phyloP scores from a whole-genome alignment of 2,888 invertebrate species.

The Bellardia pandia region DNA sequence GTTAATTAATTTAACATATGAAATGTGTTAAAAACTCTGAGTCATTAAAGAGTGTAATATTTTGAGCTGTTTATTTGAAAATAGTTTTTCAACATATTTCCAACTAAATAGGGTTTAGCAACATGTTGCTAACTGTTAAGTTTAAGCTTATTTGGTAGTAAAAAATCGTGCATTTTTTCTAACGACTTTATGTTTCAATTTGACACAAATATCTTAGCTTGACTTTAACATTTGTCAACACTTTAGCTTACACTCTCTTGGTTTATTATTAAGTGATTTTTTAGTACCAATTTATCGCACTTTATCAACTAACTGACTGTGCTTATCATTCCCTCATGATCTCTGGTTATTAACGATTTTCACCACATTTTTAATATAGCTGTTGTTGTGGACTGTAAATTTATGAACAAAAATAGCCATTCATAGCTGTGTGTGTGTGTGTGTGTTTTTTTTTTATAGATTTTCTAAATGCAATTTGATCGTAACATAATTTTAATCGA shows the following conservation, averaged over 20 bases:
- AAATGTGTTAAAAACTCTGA: too few species aligned
- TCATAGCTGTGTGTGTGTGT: too few species aligned
- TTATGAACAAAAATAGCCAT: background rate
- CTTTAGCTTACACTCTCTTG: background rate
- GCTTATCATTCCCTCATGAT: constrained; percentile 24
- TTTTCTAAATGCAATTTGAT: constrained; percentile 29
- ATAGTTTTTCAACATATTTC: too few species aligned
- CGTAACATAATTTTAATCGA: constrained; percentile 59
- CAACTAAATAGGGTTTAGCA: too few species aligned
- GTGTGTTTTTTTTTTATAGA: background rate
- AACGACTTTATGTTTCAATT: too few species aligned
- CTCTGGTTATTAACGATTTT: constrained; percentile 14
- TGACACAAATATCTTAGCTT: too few species aligned
- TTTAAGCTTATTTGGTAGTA: too few species aligned
- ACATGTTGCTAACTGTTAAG: too few species aligned
- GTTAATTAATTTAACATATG: too few species aligned
- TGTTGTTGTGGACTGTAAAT: background rate
- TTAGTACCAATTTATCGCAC: background rate
- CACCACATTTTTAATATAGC: constrained; percentile 9
- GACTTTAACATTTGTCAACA: background rate
- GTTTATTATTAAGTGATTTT: background rate
- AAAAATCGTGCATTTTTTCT: too few species aligned
- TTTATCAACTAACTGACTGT: background rate
- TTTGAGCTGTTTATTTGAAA: too few species aligned
- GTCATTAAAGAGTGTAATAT: too few species aligned